These are phyloP conservation scores for Lophochroa leadbeateri DNA, from an alignment of 2,113 vertebrate species.

Conservation along the genomic window DNA sequence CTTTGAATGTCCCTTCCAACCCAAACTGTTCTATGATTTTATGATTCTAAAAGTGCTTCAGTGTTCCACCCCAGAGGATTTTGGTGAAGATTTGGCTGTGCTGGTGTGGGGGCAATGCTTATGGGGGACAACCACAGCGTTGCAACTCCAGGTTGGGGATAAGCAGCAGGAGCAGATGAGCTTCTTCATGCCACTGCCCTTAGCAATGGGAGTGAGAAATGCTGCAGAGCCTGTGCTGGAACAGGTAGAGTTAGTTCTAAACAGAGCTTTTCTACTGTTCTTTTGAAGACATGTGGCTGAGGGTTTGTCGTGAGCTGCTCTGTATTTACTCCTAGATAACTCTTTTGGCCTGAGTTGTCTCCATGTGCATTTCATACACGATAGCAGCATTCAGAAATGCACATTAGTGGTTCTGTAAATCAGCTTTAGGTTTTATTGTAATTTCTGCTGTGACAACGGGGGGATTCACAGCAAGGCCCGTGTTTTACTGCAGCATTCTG, in stretches of 20 bases:
- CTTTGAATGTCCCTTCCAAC: background rate
- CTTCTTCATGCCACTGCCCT: background rate
- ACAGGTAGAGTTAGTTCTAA: background rate
- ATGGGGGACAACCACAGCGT: background rate
- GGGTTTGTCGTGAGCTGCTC: background rate
- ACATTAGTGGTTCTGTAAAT: background rate
- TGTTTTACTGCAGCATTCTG: background rate
- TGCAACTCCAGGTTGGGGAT: background rate
- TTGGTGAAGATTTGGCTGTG: background rate
- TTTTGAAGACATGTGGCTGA: background rate
- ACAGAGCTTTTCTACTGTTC: background rate
- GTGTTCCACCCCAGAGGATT: background rate
- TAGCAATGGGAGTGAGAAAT: background rate
- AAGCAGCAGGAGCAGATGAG: background rate
- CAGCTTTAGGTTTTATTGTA: background rate
- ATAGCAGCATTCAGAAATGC: background rate
- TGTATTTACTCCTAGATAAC: background rate
- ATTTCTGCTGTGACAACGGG: background rate
- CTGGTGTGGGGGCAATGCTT: background rate
- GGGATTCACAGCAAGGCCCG: background rate
- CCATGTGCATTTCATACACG: fast-evolving
- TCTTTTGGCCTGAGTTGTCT: background rate
- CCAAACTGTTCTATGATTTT: background rate
- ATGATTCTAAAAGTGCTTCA: background rate
- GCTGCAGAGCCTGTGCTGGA: background rate